Percentiles rank a stretch among this genome's conserved stretches.
These are phyloP conservation scores for Eupeodes corollae DNA, from an alignment of 1,140 invertebrate species.

Conservation along the genomic window DNA sequence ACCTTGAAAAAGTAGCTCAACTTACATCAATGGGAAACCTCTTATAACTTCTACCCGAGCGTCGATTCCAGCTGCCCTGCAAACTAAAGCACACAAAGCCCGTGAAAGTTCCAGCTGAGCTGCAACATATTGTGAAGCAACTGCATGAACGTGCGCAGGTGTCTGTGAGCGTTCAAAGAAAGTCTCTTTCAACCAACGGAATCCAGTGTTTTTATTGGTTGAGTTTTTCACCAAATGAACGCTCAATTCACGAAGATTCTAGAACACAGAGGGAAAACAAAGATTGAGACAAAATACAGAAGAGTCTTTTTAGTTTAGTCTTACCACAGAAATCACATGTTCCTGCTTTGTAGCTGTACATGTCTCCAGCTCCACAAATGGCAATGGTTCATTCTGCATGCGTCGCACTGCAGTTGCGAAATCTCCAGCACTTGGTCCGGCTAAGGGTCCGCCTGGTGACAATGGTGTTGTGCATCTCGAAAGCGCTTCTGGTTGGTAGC, in stretches of 20 bases:
- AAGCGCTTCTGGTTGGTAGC: slow-evolving; percentile 73
- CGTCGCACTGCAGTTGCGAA: slow-evolving; percentile 37
- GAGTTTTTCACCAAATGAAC: slow-evolving; percentile 65
- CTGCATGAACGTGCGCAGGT: slow-evolving; percentile 65
- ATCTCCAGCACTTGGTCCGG: slow-evolving; percentile 40
- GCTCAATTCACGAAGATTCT: slow-evolving; percentile 70
- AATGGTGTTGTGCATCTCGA: slow-evolving; percentile 72
- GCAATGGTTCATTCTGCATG: slow-evolving; percentile 45
- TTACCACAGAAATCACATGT: slow-evolving; percentile 70
- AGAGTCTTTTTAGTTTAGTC: slow-evolving; percentile 7
- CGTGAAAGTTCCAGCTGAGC: slow-evolving; percentile 67
- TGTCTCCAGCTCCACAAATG: slow-evolving; percentile 71
- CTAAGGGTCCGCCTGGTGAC: slow-evolving; percentile 50
- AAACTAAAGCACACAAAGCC: slow-evolving; percentile 60
- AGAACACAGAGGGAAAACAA: slow-evolving; percentile 16
- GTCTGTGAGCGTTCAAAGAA: slow-evolving; percentile 41
- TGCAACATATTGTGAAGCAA: slow-evolving; percentile 65
- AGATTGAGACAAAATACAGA: background rate
- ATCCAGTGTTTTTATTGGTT: slow-evolving; percentile 36
- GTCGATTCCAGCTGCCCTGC: slow-evolving; percentile 53
- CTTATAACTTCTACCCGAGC: slow-evolving; percentile 53
- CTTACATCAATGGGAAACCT: slow-evolving; percentile 67
- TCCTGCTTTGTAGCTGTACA: slow-evolving; percentile 78
- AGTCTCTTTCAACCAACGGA: slow-evolving; percentile 37
- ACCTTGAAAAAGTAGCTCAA: slow-evolving; percentile 5